Evolutionary conservation across 2,888 invertebrate genomes (phyloP).

Genomic region (Selenia dentaria): DNA sequence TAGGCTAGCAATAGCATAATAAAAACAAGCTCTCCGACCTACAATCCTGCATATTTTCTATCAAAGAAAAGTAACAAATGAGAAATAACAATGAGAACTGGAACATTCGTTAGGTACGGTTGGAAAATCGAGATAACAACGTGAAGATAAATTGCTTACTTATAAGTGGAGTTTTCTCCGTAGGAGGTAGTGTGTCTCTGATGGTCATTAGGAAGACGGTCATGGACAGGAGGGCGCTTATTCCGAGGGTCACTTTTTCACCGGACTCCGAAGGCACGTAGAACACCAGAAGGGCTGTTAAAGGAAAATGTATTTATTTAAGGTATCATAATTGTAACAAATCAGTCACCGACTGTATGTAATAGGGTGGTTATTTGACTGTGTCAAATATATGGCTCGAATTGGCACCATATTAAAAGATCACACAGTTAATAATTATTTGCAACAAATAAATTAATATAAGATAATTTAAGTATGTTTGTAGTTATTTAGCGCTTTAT

Average conservation of each 20-base stretch:
- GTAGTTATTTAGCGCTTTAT: no score
- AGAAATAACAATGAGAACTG: slow-evolving; percentile 24
- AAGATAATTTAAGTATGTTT: no score
- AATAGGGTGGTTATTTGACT: no score
- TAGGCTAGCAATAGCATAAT: no score
- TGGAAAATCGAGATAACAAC: slow-evolving; percentile 26
- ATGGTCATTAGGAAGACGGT: slow-evolving; percentile 96
- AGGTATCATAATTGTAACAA: no score
- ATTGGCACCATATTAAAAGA: no score
- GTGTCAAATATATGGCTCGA: no score
- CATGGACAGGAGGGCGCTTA: slow-evolving; percentile 94
- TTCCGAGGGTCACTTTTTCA: slow-evolving; percentile 94
- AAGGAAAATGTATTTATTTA: slow-evolving; percentile 21
- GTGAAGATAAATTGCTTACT: slow-evolving; percentile 83
- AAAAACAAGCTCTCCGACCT: no score
- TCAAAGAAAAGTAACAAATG: slow-evolving; percentile 8
- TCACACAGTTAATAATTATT: no score
- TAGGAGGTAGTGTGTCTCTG: slow-evolving; percentile 93
- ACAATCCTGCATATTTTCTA: background rate
- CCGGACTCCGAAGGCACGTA: slow-evolving; percentile 95
- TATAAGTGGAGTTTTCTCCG: slow-evolving; percentile 94
- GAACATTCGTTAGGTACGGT: slow-evolving; percentile 22
- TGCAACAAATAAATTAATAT: no score
- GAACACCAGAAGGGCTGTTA: slow-evolving; percentile 91
- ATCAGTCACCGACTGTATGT: no score